These are phyloP conservation scores for Cnemophilus loriae DNA, from an alignment of 2,113 vertebrate species.

Conservation along the genomic window DNA sequence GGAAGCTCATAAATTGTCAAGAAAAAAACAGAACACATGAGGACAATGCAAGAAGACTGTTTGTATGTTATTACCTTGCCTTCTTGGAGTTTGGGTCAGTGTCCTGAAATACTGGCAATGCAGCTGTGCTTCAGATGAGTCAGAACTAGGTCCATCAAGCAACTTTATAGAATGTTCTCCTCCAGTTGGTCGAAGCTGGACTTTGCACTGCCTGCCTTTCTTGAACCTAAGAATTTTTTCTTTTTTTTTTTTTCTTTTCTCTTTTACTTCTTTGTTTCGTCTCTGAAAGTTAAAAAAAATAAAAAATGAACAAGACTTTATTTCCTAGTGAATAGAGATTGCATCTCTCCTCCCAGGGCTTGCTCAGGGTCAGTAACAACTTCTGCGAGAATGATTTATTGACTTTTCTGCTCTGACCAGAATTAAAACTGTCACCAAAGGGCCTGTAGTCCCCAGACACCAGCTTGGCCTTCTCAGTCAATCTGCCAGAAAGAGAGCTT, in stretches of 20 bases:
- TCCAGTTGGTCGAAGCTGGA: not conserved
- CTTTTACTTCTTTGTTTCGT: not conserved
- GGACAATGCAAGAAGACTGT: not conserved
- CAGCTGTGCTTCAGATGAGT: not conserved
- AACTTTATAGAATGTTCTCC: not conserved
- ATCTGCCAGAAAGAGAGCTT: slow-evolving; percentile 48
- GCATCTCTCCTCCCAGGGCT: slow-evolving; percentile 37
- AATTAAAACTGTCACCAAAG: slow-evolving; percentile 66
- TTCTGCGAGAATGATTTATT: slow-evolving; percentile 67
- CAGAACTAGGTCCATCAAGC: not conserved
- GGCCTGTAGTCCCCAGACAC: slow-evolving; percentile 44
- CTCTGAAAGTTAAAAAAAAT: not conserved
- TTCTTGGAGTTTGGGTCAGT: not conserved
- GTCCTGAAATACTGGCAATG: not conserved
- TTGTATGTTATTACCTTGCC: not conserved
- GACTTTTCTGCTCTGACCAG: slow-evolving; percentile 61
- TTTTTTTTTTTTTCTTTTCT: not conserved
- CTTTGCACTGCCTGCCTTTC: not conserved
- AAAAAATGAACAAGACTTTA: not conserved
- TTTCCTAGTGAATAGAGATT: slow-evolving; percentile 40
- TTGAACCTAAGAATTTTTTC: not conserved
- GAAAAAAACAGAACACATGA: not conserved
- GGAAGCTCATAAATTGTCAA: not conserved
- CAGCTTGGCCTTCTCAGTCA: slow-evolving; percentile 61
- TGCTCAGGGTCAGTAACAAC: slow-evolving; percentile 56